phyloP scores from a whole-genome alignment of 2,888 invertebrate species.

The Eupithecia tripunctaria region DNA sequence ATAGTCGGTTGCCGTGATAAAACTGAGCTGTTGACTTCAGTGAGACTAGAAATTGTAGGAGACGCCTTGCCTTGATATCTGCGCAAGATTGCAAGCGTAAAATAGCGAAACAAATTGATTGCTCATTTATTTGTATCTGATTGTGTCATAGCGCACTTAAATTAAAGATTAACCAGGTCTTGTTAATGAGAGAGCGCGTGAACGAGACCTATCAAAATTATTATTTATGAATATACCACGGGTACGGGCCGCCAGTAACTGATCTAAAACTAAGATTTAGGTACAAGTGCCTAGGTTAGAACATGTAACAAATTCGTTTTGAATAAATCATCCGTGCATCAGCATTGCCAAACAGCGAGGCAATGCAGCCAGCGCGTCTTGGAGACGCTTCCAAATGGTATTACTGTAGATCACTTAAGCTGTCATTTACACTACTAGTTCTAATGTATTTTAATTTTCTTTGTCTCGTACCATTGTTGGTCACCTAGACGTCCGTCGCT shows the following conservation, averaged over 20 bases:
- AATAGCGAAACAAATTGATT: constrained; percentile 35
- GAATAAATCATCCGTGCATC: no score
- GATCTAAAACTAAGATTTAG: neutral
- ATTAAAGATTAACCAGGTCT: constrained; percentile 16
- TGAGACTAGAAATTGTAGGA: constrained; percentile 38
- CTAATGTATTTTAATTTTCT: no score
- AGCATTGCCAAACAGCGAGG: no score
- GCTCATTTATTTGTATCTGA: constrained; percentile 40
- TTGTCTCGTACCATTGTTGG: neutral
- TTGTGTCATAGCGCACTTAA: constrained; percentile 29
- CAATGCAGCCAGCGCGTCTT: no score
- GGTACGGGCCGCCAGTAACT: no score
- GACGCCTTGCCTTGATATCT: constrained; percentile 36
- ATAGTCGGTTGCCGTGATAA: constrained; percentile 43
- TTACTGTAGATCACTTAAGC: no score
- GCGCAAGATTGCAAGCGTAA: constrained; percentile 27
- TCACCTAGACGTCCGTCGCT: neutral
- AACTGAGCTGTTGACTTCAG: constrained; percentile 37
- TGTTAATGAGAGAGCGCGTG: constrained; percentile 8
- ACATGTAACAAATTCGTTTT: neutral
- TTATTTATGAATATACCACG: neutral
- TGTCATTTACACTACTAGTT: no score
- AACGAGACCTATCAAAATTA: neutral
- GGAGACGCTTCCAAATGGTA: no score
- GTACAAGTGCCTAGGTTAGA: neutral